Base-by-base conservation (phyloP, 2,797 vertebrate species). In the Diceros bicornis region DNA sequence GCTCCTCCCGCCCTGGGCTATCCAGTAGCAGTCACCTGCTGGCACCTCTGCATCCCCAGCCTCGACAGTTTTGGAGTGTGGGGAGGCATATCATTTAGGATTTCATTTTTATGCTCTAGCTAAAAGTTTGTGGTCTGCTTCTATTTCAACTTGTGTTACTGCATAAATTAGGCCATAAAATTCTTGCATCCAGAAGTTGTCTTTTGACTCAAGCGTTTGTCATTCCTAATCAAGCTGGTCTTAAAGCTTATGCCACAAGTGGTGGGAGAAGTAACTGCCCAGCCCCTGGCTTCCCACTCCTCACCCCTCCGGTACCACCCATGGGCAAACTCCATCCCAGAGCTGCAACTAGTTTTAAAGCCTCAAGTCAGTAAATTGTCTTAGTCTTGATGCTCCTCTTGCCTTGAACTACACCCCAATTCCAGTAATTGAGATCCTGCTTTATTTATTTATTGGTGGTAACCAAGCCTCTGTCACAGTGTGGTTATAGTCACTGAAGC, bases 111-210 rank as follows among this genome's bases (percentile, higher is more conserved):
- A 92, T 90, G 44, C 59, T 61, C 78, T 68, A 41, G 47, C 62
- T 82, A 74, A 83, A 89, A 94, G n/a, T 89, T 81, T 74, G 87
- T 59, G 62, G 14, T 82, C 41, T 87, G 18, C 44, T 92, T 96
- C 64, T 79, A 50, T 74, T 94, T 77, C 84, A 90, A 41, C 66
- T 86, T 62, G 29, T 96, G 95, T 72, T 61, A 90, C 61, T 88
- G 84, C 69, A 78, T 87, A 92, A 96, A 95, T 94, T 23, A 82
- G 66, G 47, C 71, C 74, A 23, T 75, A 91, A 88, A 88, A 81
- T n/a, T 79, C 79, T 83, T 90, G 47, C 14, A 27, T n/a, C 1
- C n/a, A 2, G 12, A 61, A 84, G n/a, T 23, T 91, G 47, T 79
- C 75, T 87, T 89, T 52, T 34, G n/a, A 86, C 27, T 74, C 29